Evolutionary conservation across 2,888 invertebrate species (phyloP).

Genomic region (Synergus gifuensis): DNA sequence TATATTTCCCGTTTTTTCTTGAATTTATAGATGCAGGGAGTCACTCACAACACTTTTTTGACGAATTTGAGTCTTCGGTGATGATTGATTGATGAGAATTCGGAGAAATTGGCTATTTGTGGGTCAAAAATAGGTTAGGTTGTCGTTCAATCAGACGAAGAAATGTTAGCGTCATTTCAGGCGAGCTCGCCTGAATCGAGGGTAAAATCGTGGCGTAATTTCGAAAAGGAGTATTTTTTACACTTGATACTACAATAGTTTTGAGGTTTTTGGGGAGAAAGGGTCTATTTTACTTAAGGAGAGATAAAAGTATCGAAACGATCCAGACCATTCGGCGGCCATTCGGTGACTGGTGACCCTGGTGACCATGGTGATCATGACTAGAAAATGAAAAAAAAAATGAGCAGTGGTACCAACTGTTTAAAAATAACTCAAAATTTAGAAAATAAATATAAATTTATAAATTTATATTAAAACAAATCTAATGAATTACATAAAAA

Average conservation of each 20-base stretch:
- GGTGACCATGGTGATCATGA: background rate
- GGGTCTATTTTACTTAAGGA: slow-evolving; percentile 6
- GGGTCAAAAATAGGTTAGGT: slow-evolving; percentile 22
- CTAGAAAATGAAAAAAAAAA: background rate
- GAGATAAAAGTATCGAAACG: background rate
- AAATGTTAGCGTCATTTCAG: slow-evolving; percentile 32
- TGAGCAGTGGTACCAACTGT: background rate
- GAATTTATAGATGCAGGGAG: background rate
- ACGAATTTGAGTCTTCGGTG: background rate
- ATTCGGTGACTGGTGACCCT: slow-evolving; percentile 21
- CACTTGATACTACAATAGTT: background rate
- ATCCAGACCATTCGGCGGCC: slow-evolving; percentile 18
- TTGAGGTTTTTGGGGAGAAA: background rate
- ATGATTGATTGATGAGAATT: background rate
- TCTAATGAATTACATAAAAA: background rate
- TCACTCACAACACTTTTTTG: background rate
- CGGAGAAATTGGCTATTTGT: slow-evolving; percentile 13
- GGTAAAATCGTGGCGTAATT: background rate
- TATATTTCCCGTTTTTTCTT: background rate
- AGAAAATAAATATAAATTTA: background rate
- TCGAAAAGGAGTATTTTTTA: background rate
- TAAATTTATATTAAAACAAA: background rate
- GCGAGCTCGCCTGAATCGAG: background rate
- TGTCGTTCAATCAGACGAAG: slow-evolving; percentile 19
- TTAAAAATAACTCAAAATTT: background rate